Percentiles rank a stretch among this genome's conserved stretches.
Conservation (phyloP, 2,888 invertebrate genomes). For the Embidobia sp. region DNA sequence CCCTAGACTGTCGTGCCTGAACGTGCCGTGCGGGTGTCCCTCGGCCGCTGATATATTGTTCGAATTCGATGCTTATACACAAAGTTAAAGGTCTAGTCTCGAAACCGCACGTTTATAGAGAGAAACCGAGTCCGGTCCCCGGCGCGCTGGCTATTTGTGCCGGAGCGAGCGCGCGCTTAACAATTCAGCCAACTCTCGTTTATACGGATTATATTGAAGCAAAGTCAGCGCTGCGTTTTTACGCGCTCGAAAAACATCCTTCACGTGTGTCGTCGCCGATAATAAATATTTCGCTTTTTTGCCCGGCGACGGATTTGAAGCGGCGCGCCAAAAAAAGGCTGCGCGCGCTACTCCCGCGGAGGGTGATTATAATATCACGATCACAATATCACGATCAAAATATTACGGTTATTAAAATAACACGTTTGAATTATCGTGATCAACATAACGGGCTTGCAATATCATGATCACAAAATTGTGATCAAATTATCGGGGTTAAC, state of each 20-base stretch:
- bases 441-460: too few species aligned
- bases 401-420: too few species aligned
- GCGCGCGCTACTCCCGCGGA: too few species aligned
- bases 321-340: neutral
- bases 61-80: constrained; percentile 38
- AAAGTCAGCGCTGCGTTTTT: constrained; percentile 39
- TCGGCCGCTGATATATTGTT: constrained; percentile 58
- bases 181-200: constrained; percentile 47
- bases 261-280: constrained; percentile 24
- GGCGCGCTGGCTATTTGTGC: constrained; percentile 13
- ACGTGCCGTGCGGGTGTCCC: constrained; percentile 48
- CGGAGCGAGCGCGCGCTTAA: constrained; percentile 18
- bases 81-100: constrained; percentile 57
- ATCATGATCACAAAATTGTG: too few species aligned
- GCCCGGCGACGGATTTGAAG: constrained; percentile 4
- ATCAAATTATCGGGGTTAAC: too few species aligned
- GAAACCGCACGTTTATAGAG: constrained; percentile 21
- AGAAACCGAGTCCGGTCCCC: constrained; percentile 27
- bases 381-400: too few species aligned
- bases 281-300: constrained; percentile 37
- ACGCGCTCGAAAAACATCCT: constrained; percentile 9
- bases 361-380: too few species aligned
- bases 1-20: too few species aligned
- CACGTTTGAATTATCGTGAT: too few species aligned
- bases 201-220: constrained; percentile 36